Evolutionary conservation across 1,140 invertebrate genomes (phyloP), one percentile per base, ranked within the genome.

Genomic region (Orchesella cincta): DNA sequence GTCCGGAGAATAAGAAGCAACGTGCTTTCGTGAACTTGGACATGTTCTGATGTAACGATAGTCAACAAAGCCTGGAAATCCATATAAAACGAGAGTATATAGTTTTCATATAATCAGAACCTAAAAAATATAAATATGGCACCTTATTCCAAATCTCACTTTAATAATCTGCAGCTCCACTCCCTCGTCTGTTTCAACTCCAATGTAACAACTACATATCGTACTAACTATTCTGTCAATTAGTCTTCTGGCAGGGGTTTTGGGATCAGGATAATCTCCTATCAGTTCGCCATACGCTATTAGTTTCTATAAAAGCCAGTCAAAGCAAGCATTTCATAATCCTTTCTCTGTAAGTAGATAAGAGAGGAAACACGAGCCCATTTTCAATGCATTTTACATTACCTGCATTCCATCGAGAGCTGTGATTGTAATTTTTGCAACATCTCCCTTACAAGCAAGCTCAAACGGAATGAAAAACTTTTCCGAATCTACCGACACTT

Each of bases 161-260:
- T 99, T 99, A 54, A 99, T 98, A 72, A 99, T 99, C 87, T 99
- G 98, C 52, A 99, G 86, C 86, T 99, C 96, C 16, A 99, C 96
- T 35, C 94, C 94, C 88, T 99, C 98, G 87, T 99, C 98, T 1
- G 97, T 99, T 84, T 97, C 94, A 18, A 96, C 94, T 1, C 97
- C 97, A 85, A 92, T 92, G 83, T 99, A 99, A 85, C 97, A 98
- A 62, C 91, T 91, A 86, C 97, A 99, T 83, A 99, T 97, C 36
- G 96, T 97, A 85, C 98, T 94, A 0, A 99, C 97, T 84, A 99
- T 98, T 79, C 96, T 89, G 85, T 99, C 97, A 82, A 99, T 99
- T 1, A 99, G 86, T 36, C 94, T 86, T 86, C 96, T 96, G 36
- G 92, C 93, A 0, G 93, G 92, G 79, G 92, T 91, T 0, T 93